Evolutionary conservation across 2,113 vertebrate species (phyloP).

Genomic region (Loxodonta africana): DNA sequence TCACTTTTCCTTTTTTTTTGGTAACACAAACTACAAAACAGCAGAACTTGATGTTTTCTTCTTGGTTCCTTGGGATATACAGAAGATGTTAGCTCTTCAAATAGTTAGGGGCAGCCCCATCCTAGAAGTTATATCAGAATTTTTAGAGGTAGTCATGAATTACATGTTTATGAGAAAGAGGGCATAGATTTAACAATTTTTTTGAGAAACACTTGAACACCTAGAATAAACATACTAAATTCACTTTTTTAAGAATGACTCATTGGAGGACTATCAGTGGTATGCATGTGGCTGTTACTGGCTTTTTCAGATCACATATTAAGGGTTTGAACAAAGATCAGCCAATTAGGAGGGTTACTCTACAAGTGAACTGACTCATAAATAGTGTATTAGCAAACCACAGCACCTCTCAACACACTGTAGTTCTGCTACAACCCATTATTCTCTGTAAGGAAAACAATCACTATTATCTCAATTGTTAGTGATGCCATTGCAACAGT

Average conservation of each 20-base stretch:
- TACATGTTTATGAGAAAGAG: not conserved
- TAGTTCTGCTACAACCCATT: not conserved
- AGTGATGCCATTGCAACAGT: not conserved
- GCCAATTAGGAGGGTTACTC: not conserved
- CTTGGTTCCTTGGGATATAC: not conserved
- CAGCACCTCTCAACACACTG: not conserved
- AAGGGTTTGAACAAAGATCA: constrained; percentile 21
- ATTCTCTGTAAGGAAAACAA: not conserved
- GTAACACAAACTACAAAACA: not conserved
- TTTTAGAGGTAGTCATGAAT: not conserved
- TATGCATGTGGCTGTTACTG: not conserved
- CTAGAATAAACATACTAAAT: constrained; percentile 27
- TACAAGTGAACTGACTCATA: constrained; percentile 19
- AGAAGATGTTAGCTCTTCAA: not conserved
- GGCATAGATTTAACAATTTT: not conserved
- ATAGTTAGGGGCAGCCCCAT: not conserved
- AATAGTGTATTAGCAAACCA: constrained; percentile 19
- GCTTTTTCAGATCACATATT: constrained; percentile 18
- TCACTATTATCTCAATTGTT: not conserved
- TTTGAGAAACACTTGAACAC: constrained; percentile 10
- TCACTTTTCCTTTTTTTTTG: not conserved
- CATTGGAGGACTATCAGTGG: constrained; percentile 6
- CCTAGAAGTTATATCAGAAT: not conserved
- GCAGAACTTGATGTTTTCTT: not conserved
- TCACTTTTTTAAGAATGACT: constrained; percentile 22